A percentile compares a stretch with the other conserved stretches of the same genome.
Evolutionary conservation across 2,797 vertebrate species (phyloP).

Genomic region (Sorex maritimensis): DNA sequence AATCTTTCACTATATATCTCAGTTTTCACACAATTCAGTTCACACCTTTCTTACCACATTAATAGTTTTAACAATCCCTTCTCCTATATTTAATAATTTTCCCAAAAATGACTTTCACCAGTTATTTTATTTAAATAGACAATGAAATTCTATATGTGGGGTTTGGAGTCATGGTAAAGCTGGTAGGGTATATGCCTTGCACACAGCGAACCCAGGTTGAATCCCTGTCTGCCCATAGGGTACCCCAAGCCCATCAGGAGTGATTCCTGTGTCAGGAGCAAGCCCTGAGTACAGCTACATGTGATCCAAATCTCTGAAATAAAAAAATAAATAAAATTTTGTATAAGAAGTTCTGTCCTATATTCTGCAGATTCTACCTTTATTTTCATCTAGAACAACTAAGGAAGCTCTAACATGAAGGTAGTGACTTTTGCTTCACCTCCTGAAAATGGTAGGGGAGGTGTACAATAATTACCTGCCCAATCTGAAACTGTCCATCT

Average conservation of each 20-base stretch:
- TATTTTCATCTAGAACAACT: background rate
- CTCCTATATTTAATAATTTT: background rate
- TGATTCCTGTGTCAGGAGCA: no score
- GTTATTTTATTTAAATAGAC: background rate
- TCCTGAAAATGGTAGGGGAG: rapidly evolving
- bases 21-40: background rate
- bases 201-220: background rate
- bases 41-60: background rate
- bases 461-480: background rate
- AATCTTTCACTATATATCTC: background rate
- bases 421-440: background rate
- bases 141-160: background rate
- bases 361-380: background rate
- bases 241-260: no score
- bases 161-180: background rate
- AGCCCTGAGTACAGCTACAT: no score
- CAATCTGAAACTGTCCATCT: background rate
- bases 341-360: no score
- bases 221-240: no score
- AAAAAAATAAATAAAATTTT: no score
- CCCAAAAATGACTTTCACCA: background rate
- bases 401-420: background rate
- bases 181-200: background rate
- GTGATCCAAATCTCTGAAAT: no score
- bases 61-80: background rate